phyloP scores from a whole-genome alignment of 2,888 invertebrate genomes.

The Andricus curvator region DNA sequence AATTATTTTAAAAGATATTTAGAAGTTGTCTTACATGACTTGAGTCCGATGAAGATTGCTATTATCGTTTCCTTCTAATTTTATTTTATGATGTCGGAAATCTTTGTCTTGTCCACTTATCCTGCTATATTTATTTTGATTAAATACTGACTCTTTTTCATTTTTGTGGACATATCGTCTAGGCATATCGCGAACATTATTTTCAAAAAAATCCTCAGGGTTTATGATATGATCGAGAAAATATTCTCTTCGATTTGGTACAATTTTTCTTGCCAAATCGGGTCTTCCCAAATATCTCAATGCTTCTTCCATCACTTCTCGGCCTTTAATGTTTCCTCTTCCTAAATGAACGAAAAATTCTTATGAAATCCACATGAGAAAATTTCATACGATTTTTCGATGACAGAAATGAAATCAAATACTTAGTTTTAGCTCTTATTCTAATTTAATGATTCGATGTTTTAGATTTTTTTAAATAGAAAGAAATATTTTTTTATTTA shows the following conservation, averaged over 20 bases:
- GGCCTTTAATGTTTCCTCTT: conserved; percentile 47
- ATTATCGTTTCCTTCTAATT: conserved; percentile 5
- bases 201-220: not conserved
- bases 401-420: no score
- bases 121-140: conserved; percentile 9
- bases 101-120: not conserved
- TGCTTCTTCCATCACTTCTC: conserved; percentile 53
- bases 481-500: no score
- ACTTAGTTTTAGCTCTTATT: no score
- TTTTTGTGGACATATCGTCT: not conserved
- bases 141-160: not conserved
- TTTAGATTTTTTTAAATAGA: no score
- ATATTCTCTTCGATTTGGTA: conserved; percentile 49
- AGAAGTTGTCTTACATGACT: not conserved
- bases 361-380: no score
- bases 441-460: no score
- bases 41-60: not conserved
- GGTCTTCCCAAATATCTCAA: conserved; percentile 60
- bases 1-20: no score
- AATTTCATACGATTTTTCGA: no score
- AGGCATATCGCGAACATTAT: not conserved
- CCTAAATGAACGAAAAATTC: conserved; percentile 29
- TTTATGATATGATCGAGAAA: not conserved
- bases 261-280: conserved; percentile 61
- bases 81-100: not conserved